Evolutionary conservation across 2,113 vertebrate species (phyloP), one percentile per base, ranked within the genome.

Genomic region (Antennarius striatus): DNA sequence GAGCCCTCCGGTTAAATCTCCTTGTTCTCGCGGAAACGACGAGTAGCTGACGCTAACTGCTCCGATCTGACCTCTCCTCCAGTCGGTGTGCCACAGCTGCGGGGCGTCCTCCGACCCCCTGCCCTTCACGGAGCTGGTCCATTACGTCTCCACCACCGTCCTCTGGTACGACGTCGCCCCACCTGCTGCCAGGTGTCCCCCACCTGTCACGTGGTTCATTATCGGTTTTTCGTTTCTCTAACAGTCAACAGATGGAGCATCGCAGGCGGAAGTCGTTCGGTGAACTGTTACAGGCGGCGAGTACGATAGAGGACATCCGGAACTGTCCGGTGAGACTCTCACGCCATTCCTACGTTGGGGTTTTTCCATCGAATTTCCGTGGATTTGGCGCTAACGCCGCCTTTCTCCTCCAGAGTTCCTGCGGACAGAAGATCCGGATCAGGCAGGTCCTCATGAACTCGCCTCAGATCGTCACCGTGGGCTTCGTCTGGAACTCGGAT

Each of bases 401-500:
- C 28, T 39, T 45, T 17, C n/a, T 73, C 29, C 71, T 86, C 5
- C 73, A 99, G 97, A 98, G 95, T 84, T 96, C 96, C 67, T 99
- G 97, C 91, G 97, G 97, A 43, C 96, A 98, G 83, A 96, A 90
- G 88, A 97, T 98, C 73, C 94, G 93, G 90, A 96, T 98, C 51
- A 94, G 96, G n/a, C 94, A 94, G 22, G 97, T 99, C 81, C 93
- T 99, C 56, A 99, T 98, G 97, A 99, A 99, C 81, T 97, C 94
- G 59, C 97, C 97, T 0, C 95, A 98, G 91, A 97, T 99, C 12
- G 96, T 99, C 5, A 98, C 96, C 10, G 95, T 99, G 0, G 96
- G 97, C 49, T 92, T 99, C 32, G 96, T 99, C 30, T 99, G 97
- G 97, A 96, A 99, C 86, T 94, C 96, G 0, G 97, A 98, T 11